These are phyloP conservation scores for Nyctibius bracteatus DNA, from an alignment of 2,113 vertebrate species.

Conservation along the genomic window DNA sequence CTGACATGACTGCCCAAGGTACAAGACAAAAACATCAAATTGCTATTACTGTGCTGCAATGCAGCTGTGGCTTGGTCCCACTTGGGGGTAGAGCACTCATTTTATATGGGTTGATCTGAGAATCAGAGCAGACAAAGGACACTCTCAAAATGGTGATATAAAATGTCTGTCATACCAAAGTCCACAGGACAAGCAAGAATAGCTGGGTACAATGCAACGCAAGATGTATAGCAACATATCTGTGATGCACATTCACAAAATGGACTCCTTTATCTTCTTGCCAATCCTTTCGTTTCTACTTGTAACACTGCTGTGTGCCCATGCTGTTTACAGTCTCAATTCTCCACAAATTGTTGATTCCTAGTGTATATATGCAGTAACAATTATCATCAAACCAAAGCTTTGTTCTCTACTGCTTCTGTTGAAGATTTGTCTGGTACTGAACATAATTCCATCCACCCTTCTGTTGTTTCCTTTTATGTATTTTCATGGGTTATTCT, in stretches of 20 bases:
- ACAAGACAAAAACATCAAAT: background rate
- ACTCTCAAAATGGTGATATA: background rate
- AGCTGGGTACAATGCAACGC: background rate
- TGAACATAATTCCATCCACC: background rate
- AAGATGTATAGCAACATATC: background rate
- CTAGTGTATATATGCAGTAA: background rate
- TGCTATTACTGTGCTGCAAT: background rate
- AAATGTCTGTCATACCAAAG: background rate
- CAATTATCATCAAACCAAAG: background rate
- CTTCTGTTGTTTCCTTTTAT: background rate
- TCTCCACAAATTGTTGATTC: background rate
- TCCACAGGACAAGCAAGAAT: background rate
- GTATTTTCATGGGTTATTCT: background rate
- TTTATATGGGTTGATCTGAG: background rate
- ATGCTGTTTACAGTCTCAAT: background rate
- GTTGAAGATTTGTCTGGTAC: background rate
- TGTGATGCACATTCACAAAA: background rate
- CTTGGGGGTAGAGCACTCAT: background rate
- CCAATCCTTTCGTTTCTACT: background rate
- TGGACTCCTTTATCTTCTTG: background rate
- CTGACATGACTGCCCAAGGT: background rate
- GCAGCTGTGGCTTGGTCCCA: background rate
- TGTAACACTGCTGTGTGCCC: background rate
- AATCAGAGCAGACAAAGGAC: background rate
- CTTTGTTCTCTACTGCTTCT: rapidly evolving